Conservation (phyloP, 2,113 vertebrate genomes). For the Ameiurus melas region DNA sequence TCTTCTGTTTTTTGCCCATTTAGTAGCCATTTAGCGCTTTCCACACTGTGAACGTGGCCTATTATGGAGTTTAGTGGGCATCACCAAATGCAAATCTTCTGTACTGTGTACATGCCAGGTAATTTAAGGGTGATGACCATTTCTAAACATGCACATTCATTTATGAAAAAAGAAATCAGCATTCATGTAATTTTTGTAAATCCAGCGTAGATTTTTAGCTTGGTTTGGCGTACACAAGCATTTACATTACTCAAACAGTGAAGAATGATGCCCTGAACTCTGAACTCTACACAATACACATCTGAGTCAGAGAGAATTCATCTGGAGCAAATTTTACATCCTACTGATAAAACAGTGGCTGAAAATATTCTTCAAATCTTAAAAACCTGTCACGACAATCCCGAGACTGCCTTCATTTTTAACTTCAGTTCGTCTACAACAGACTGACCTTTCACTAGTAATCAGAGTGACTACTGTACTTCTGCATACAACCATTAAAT, state of each 20-base stretch:
- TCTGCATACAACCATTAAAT: neutral
- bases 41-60: neutral
- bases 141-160: neutral
- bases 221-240: neutral
- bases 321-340: neutral
- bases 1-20: neutral
- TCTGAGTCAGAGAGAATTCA: neutral
- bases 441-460: neutral
- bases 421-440: neutral
- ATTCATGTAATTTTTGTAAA: neutral
- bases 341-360: neutral
- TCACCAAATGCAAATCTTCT: neutral
- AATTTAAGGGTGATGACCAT: neutral
- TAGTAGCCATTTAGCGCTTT: neutral
- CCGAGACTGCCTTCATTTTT: neutral
- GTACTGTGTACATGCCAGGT: neutral
- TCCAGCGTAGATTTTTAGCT: neutral
- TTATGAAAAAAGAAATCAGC: neutral
- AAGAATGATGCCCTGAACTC: neutral
- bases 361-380: neutral
- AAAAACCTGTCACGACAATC: neutral
- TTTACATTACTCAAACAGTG: neutral
- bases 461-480: neutral
- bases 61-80: neutral
- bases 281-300: neutral